Evolutionary conservation across 64 coral and sea anemone species (phyloP).

Genomic region (Pachyseris speciosa): DNA sequence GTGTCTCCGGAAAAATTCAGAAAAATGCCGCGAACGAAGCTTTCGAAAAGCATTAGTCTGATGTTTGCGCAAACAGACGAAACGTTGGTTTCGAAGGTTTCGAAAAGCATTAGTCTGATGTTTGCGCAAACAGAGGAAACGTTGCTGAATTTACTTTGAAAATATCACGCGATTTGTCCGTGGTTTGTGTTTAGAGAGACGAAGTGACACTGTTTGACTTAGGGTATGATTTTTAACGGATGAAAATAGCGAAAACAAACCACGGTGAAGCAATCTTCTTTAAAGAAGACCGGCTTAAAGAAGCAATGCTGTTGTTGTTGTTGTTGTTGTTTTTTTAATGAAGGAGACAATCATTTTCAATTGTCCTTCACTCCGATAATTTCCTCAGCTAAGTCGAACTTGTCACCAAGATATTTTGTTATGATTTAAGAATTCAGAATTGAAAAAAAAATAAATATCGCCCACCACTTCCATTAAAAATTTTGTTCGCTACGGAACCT

Average conservation of each 20-base stretch:
- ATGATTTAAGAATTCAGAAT: neutral
- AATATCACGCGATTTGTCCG: neutral
- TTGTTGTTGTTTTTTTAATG: too few relatives aligned
- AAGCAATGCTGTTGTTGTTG: neutral
- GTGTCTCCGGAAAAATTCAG: constrained; percentile 17
- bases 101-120: neutral
- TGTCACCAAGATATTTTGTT: neutral
- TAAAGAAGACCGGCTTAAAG: neutral
- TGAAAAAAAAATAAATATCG: neutral
- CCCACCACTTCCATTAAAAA: neutral
- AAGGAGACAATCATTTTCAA: neutral
- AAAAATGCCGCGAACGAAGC: neutral
- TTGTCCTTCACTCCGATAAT: neutral
- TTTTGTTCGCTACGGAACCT: neutral
- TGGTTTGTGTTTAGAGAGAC: neutral
- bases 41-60: neutral
- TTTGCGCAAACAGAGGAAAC: neutral
- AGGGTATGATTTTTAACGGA: neutral
- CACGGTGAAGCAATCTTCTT: neutral
- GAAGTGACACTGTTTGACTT: neutral
- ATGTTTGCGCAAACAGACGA: neutral
- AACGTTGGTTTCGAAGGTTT: neutral
- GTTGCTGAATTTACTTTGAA: neutral
- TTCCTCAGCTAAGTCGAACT: neutral
- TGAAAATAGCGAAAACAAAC: neutral